Percentiles rank a stretch among this genome's conserved stretches.
Conservation (phyloP, 2,113 vertebrate species). For the Alexandromys fortis region DNA sequence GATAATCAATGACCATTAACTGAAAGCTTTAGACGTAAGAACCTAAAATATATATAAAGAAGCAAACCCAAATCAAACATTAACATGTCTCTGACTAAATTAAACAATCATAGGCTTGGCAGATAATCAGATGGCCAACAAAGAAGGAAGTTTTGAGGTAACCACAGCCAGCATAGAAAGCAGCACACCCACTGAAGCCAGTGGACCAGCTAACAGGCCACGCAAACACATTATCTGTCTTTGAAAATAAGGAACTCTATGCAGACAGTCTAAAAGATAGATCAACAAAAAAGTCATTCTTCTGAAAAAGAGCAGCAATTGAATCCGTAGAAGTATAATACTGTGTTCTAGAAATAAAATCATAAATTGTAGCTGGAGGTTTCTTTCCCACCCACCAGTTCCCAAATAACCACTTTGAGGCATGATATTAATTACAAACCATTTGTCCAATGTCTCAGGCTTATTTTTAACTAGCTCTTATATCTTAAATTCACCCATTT, state of each 20-base stretch:
- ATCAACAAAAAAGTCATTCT: not conserved
- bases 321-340: conserved; percentile 7
- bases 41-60: conserved; percentile 31
- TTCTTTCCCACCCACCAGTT: too few species aligned
- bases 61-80: conserved; percentile 18
- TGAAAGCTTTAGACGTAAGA: not conserved
- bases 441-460: too few species aligned
- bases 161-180: not conserved
- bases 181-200: not conserved
- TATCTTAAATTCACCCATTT: too few species aligned
- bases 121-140: conserved; percentile 22
- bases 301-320: not conserved
- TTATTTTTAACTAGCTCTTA: too few species aligned
- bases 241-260: not conserved
- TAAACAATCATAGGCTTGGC: not conserved
- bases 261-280: not conserved
- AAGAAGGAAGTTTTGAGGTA: conserved; percentile 13
- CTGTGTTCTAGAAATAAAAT: not conserved
- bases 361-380: not conserved
- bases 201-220: not conserved
- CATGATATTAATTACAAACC: too few species aligned
- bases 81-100: not conserved
- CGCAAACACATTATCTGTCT: conserved; percentile 15
- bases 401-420: too few species aligned
- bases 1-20: not conserved